phyloP scores from a whole-genome alignment of 1,140 invertebrate genomes.

The Drosophila lacertosa region DNA sequence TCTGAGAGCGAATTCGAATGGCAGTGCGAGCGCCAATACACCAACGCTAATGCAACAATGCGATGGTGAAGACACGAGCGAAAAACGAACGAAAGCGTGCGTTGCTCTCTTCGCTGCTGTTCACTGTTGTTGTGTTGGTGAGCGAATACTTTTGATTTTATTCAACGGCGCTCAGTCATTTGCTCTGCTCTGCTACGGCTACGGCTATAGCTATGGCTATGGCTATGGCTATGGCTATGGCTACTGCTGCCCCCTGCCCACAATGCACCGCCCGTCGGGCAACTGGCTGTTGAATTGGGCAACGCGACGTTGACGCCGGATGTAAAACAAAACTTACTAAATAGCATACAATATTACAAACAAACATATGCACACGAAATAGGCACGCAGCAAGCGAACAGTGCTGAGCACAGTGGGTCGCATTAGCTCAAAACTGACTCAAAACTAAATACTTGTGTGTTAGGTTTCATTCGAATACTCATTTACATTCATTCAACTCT shows the following conservation, averaged over 20 bases:
- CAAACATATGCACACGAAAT: constrained; percentile 43
- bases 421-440: background rate
- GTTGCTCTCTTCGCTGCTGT: constrained; percentile 53
- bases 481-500: too few relatives aligned
- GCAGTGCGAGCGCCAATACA: constrained; percentile 6
- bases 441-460: background rate
- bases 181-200: too few relatives aligned
- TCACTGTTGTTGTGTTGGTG: constrained; percentile 32
- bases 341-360: constrained; percentile 70
- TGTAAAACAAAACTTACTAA: constrained; percentile 78
- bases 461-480: too few relatives aligned
- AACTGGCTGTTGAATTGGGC: constrained; percentile 67
- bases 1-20: constrained; percentile 5
- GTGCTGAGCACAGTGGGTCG: constrained; percentile 44
- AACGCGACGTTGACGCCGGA: constrained; percentile 68
- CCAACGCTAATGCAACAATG: constrained; percentile 34
- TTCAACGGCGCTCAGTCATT: constrained; percentile 52
- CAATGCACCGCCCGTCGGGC: background rate
- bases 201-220: too few relatives aligned
- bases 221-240: too few relatives aligned
- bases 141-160: constrained; percentile 79
- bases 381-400: constrained; percentile 31
- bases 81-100: constrained; percentile 64
- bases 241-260: background rate
- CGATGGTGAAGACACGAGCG: constrained; percentile 38